phyloP scores from a whole-genome alignment of 2,797 vertebrate species.

The Tangara arthus region DNA sequence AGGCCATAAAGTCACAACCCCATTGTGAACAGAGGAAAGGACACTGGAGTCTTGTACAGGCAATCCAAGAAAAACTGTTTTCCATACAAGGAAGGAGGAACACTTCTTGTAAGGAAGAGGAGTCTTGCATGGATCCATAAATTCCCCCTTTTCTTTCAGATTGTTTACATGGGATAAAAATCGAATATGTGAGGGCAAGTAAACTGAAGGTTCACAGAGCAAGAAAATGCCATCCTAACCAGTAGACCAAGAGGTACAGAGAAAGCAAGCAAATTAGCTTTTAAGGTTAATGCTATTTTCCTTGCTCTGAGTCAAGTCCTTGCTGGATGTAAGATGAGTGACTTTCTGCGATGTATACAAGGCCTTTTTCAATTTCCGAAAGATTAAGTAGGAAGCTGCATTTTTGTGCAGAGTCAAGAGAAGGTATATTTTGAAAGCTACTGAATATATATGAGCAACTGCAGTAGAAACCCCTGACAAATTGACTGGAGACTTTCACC shows the following conservation, averaged over 20 bases:
- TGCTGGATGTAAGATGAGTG: background rate
- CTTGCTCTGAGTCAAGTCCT: background rate
- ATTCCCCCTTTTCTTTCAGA: background rate
- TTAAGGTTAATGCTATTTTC: background rate
- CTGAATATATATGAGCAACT: slow-evolving; percentile 4
- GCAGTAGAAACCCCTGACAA: background rate
- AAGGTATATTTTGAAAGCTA: background rate
- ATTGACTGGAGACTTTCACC: slow-evolving; percentile 5
- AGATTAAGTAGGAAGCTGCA: background rate
- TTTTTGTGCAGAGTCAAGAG: background rate
- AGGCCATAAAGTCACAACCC: background rate
- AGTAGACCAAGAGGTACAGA: background rate
- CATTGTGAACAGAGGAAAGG: background rate
- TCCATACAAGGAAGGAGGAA: background rate
- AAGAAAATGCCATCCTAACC: background rate
- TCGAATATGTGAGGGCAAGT: background rate
- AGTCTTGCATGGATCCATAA: background rate
- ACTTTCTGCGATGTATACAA: background rate
- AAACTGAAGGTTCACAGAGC: background rate
- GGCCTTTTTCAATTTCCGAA: background rate
- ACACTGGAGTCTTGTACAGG: rapidly evolving
- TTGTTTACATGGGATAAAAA: background rate
- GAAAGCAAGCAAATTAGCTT: background rate
- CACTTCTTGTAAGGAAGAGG: background rate
- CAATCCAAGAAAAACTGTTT: background rate